Evolutionary conservation across 1,140 invertebrate genomes (phyloP).

Genomic region (Alviniconcha marisindica): DNA sequence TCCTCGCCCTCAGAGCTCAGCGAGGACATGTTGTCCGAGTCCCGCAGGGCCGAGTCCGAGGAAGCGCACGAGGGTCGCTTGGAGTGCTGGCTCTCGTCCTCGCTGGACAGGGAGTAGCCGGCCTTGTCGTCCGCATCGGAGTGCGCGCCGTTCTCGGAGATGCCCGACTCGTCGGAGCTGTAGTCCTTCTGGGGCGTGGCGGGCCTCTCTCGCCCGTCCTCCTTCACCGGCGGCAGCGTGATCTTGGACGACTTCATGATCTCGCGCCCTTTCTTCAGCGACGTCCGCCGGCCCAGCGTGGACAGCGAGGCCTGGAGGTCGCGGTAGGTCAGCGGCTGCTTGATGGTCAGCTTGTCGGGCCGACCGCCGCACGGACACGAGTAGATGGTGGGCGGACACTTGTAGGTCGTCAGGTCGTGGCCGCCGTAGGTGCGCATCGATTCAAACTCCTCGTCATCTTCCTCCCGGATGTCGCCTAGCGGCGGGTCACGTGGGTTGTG

Average conservation of each 20-base stretch:
- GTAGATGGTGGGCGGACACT: slow-evolving; percentile 15
- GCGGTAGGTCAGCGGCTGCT: slow-evolving; percentile 7
- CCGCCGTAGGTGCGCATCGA: slow-evolving; percentile 27
- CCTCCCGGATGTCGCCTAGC: slow-evolving; percentile 42
- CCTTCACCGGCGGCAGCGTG: slow-evolving; percentile 1
- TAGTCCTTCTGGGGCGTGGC: slow-evolving; percentile 39
- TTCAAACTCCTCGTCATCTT: slow-evolving; percentile 43
- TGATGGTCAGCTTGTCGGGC: neutral
- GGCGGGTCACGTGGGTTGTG: slow-evolving; percentile 32
- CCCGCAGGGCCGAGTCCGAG: slow-evolving; percentile 47
- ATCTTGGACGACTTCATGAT: slow-evolving; percentile 9
- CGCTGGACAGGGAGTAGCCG: slow-evolving; percentile 29
- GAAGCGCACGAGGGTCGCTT: slow-evolving; percentile 38
- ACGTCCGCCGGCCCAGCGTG: neutral
- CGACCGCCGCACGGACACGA: slow-evolving; percentile 6
- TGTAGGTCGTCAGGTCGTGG: neutral
- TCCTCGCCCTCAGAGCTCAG: slow-evolving; percentile 25
- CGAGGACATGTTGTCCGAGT: slow-evolving; percentile 44
- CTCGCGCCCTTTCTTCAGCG: neutral
- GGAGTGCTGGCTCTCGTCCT: slow-evolving; percentile 25
- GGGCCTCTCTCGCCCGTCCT: neutral
- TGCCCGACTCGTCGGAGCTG: slow-evolving; percentile 51
- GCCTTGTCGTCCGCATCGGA: slow-evolving; percentile 35
- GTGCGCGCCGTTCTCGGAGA: slow-evolving; percentile 30
- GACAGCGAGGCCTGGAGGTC: slow-evolving; percentile 33